Base-by-base conservation (phyloP, 2,113 vertebrate genomes). In the Gila orcuttii region DNA sequence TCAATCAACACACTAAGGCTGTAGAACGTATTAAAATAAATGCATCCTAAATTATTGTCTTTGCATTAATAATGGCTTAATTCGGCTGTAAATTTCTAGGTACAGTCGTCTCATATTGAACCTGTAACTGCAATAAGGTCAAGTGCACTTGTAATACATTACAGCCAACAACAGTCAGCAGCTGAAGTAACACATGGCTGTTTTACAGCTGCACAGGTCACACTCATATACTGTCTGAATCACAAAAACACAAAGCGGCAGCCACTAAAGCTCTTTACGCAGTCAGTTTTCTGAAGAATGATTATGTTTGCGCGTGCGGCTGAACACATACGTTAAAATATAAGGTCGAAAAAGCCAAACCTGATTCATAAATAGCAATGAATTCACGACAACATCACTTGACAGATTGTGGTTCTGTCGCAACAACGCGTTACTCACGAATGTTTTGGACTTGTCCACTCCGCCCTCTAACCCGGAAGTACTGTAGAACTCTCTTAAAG, bases 401-500 rank as follows among this genome's bases (percentile, higher is more conserved):
- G 3, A 50, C 47, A 82, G 45, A 7, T n/a, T 33, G 64, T 25
- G 60, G 3, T 78, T n/a, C 8, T 78, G 23, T 64, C 62, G 80
- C 42, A 86, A 84, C 7, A 80, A 57, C 2, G 25, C 28, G 60
- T 84, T 64, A 86, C 55, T 64, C 6, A 74, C 80, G 9, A 69
- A 69, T 69, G 33, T 83, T 28, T 62, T 45, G 80, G 69, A 60
- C 23, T 69, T 52, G 42, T n/a, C 55, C 6, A 17, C 79, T 47
- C 28, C 31, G 47, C 42, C 23, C 42, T 8, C n/a, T 75, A 64
- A 91, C 90, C 92, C 91, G 92, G 92, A 92, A 90, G 88, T 25
- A 73, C 62, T 17, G 9, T 73, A 71, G 84, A 21, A 15, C 9
- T n/a, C 15, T 86, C 39, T 90, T 91, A 93, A 91, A 92, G 90